Conservation (phyloP, 2,797 vertebrate genomes). For the Chaetophractus vellerosus region DNA sequence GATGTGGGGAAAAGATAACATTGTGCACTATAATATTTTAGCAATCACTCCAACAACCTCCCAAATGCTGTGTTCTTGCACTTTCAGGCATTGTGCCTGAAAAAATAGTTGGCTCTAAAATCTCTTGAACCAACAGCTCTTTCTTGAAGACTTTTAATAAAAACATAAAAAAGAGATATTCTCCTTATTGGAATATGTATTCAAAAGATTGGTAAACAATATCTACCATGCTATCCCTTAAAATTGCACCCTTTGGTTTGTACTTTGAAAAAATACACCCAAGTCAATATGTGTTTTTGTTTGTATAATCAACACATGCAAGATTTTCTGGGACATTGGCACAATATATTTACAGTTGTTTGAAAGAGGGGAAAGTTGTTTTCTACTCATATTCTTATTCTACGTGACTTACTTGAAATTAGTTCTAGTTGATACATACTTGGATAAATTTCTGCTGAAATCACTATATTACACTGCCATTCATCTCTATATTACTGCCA, state of each 20-base stretch:
- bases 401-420: conserved; percentile 36
- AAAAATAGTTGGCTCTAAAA: conserved; percentile 76
- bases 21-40: background rate
- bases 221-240: conserved; percentile 70
- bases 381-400: conserved; percentile 29
- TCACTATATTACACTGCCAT: background rate
- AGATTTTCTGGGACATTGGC: conserved; percentile 21
- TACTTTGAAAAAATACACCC: conserved; percentile 65
- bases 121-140: conserved; percentile 73
- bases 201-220: conserved; percentile 80
- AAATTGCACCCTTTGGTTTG: conserved; percentile 78
- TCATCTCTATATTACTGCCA: background rate
- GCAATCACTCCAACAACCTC: conserved; percentile 22
- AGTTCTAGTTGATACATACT: conserved; percentile 16
- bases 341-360: conserved; percentile 17
- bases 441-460: conserved; percentile 28
- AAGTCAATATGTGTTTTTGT: conserved; percentile 73
- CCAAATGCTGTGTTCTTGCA: conserved; percentile 58
- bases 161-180: conserved; percentile 80
- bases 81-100: conserved; percentile 62
- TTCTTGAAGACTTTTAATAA: conserved; percentile 83
- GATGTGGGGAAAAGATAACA: conserved; percentile 47
- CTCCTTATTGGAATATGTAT: conserved; percentile 72
- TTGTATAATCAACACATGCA: conserved; percentile 72
- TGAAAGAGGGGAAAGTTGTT: conserved; percentile 4